Conservation (phyloP, 53 echinoderm and acorn worm species). For the Holothuria scabra region DNA sequence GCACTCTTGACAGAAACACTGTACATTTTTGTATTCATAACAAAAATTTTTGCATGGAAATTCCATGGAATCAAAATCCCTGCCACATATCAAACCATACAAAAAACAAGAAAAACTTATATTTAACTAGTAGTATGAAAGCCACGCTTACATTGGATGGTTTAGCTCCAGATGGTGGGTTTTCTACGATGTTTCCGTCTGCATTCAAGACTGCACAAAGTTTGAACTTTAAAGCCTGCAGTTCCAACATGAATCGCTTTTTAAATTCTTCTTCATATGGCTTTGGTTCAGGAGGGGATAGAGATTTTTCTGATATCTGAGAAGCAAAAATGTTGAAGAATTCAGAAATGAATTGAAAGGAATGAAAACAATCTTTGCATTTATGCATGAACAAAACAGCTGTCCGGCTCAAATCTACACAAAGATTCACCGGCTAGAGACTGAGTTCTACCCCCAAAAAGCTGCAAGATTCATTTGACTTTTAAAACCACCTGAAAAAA, state of each 20-base stretch:
- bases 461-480: too few relatives aligned
- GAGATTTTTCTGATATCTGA: conserved; percentile 62
- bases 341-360: background rate
- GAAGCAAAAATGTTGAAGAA: background rate
- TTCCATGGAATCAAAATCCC: too few relatives aligned
- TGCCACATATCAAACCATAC: too few relatives aligned
- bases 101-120: too few relatives aligned
- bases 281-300: conserved; percentile 70
- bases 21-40: too few relatives aligned
- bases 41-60: too few relatives aligned
- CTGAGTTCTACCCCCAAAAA: too few relatives aligned
- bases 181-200: conserved; percentile 65
- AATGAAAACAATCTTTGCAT: background rate
- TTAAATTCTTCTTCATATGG: conserved; percentile 94
- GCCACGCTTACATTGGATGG: conserved; percentile 50
- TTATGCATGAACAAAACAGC: background rate
- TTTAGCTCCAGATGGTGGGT: background rate
- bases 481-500: too few relatives aligned
- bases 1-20: too few relatives aligned
- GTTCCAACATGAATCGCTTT: conserved; percentile 74
- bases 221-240: conserved; percentile 67
- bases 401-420: too few relatives aligned
- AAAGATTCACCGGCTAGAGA: too few relatives aligned
- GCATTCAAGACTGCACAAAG: conserved; percentile 68
- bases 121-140: too few relatives aligned